phyloP scores from a whole-genome alignment of 2,113 vertebrate genomes.

The Peromyscus polionotus region DNA sequence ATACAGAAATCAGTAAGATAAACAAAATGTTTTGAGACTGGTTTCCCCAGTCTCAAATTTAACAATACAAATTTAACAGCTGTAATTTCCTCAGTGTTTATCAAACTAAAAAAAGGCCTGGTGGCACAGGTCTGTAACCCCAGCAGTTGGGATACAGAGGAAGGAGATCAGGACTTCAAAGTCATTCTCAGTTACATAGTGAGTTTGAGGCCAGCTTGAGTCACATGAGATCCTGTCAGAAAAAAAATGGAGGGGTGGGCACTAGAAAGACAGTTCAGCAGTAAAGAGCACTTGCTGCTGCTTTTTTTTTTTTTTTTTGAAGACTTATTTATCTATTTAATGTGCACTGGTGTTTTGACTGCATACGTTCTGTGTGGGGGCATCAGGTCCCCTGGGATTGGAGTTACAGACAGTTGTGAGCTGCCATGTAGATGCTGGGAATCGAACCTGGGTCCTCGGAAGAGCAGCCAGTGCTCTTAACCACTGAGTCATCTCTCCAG shows the following conservation, averaged over 20 bases:
- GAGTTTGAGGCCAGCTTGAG: not conserved
- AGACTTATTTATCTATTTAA: not conserved
- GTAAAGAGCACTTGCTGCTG: not conserved
- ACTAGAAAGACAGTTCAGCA: not conserved
- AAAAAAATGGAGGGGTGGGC: not conserved
- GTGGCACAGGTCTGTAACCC: not conserved
- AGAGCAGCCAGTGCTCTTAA: too few relatives aligned
- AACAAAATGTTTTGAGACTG: conserved; percentile 89
- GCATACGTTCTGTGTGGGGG: not conserved
- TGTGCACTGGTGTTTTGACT: not conserved
- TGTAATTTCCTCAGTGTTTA: not conserved
- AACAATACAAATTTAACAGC: conserved; percentile 69
- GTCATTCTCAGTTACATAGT: not conserved
- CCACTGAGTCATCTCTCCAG: too few relatives aligned
- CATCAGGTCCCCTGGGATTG: not conserved
- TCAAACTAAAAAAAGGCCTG: not conserved
- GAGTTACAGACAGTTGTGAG: too few relatives aligned
- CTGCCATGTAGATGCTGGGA: too few relatives aligned
- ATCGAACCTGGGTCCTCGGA: too few relatives aligned
- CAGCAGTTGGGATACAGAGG: not conserved
- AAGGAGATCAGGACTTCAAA: not conserved
- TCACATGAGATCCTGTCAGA: not conserved
- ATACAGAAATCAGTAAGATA: conserved; percentile 87
- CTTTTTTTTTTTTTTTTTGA: not conserved
- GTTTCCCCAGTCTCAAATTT: conserved; percentile 73